A percentile compares a stretch with the other conserved stretches of the same genome.
Evolutionary conservation across 37 sponge, comb jelly and placozoan genomes (phyloP).

Genomic region (Chondrilla cf. caribensis): DNA sequence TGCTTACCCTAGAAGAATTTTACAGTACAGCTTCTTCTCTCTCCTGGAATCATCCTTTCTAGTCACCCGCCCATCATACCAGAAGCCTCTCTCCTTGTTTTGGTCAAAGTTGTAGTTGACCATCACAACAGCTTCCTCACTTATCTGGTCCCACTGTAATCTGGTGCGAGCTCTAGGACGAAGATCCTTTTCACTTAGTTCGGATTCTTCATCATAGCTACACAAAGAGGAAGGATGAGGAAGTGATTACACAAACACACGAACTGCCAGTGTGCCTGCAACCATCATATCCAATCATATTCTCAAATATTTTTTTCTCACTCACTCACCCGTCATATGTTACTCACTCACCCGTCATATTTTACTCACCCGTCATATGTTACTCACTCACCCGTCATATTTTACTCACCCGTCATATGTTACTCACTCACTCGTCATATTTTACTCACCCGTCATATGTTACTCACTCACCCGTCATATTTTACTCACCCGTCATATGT

Average conservation of each 20-base stretch:
- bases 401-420: too few species aligned
- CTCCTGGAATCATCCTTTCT: conserved; percentile 36
- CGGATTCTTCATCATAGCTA: conserved; percentile 58
- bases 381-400: too few species aligned
- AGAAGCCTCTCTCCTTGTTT: conserved; percentile 77
- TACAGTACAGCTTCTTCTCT: conserved; percentile 15
- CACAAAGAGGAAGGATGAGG: neutral
- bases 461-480: too few species aligned
- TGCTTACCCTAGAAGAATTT: conserved; percentile 16
- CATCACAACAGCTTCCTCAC: conserved; percentile 63
- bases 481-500: too few species aligned
- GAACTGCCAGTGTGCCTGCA: neutral
- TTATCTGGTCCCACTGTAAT: conserved; percentile 74
- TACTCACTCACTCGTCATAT: too few species aligned
- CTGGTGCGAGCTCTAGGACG: conserved; percentile 67
- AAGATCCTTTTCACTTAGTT: conserved; percentile 34
- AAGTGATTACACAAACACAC: neutral
- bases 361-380: too few species aligned
- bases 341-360: too few species aligned
- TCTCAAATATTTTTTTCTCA: neutral
- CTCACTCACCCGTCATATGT: too few species aligned
- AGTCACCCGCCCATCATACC: conserved; percentile 85
- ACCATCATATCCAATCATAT: too few species aligned
- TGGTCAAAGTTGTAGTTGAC: conserved; percentile 86
- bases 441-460: too few species aligned